phyloP scores from a whole-genome alignment of 1,140 invertebrate genomes.

The Drosophila ficusphila region DNA sequence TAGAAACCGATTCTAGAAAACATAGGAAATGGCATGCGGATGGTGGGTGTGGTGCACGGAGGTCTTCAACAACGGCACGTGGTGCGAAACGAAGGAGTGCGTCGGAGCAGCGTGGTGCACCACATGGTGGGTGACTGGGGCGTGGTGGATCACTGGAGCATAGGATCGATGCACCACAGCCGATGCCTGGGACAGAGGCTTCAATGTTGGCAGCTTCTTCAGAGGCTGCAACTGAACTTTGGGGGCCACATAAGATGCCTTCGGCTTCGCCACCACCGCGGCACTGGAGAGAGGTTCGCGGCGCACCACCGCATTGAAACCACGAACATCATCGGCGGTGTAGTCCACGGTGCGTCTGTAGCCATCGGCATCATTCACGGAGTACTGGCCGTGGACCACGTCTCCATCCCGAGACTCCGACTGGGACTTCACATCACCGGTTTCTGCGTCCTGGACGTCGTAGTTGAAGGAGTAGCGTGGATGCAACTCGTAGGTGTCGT shows the following conservation, averaged over 20 bases:
- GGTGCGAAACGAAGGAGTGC: slow-evolving; percentile 53
- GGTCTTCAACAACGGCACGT: slow-evolving; percentile 59
- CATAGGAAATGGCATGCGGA: slow-evolving; percentile 67
- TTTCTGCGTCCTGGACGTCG: slow-evolving; percentile 85
- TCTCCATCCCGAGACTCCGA: slow-evolving; percentile 86
- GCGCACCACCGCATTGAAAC: slow-evolving; percentile 83
- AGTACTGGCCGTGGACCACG: slow-evolving; percentile 86
- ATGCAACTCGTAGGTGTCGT: slow-evolving; percentile 73
- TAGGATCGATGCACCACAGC: slow-evolving; percentile 56
- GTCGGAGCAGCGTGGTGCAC: slow-evolving; percentile 58
- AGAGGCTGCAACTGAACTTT: slow-evolving; percentile 25
- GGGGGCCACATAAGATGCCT: neutral
- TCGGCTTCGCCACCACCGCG: slow-evolving; percentile 6
- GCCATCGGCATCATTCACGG: slow-evolving; percentile 82
- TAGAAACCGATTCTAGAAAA: slow-evolving; percentile 32
- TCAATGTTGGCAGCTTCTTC: slow-evolving; percentile 32
- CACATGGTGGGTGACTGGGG: slow-evolving; percentile 69
- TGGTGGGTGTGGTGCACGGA: slow-evolving; percentile 50
- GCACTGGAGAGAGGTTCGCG: slow-evolving; percentile 77
- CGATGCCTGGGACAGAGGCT: slow-evolving; percentile 29
- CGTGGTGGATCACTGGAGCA: slow-evolving; percentile 60
- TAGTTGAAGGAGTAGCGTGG: slow-evolving; percentile 86
- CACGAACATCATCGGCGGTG: slow-evolving; percentile 72
- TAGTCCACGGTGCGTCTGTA: slow-evolving; percentile 83
- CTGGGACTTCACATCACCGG: slow-evolving; percentile 86